These are phyloP conservation scores for Cygnus buccinator DNA, from an alignment of 2,113 vertebrate species.

Conservation along the genomic window DNA sequence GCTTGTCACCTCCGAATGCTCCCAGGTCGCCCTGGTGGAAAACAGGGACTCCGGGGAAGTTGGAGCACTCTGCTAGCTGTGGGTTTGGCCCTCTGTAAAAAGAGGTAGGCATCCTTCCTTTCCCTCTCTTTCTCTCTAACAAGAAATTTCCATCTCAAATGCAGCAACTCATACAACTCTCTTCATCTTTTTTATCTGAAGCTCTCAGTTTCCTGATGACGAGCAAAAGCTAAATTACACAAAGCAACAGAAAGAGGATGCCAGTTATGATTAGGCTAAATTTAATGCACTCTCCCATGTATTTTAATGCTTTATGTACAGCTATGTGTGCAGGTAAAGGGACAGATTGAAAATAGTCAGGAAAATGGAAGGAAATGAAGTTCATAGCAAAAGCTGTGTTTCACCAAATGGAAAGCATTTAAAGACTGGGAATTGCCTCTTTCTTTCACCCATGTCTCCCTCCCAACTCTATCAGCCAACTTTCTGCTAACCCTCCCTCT, in stretches of 20 bases:
- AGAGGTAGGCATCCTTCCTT: neutral
- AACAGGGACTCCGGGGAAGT: neutral
- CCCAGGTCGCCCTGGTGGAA: neutral
- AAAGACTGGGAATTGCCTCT: neutral
- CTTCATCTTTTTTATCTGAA: neutral
- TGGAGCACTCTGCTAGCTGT: neutral
- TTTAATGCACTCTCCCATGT: neutral
- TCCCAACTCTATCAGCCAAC: neutral
- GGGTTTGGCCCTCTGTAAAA: neutral
- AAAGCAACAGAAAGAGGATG: constrained; percentile 6
- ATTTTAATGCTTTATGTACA: constrained; percentile 14
- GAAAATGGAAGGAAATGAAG: constrained; percentile 27
- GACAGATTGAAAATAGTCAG: neutral
- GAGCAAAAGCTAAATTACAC: constrained; percentile 41
- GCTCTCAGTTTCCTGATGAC: neutral
- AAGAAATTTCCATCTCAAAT: neutral
- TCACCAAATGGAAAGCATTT: neutral
- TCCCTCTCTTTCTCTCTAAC: neutral
- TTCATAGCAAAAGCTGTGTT: neutral
- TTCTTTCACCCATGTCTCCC: constrained; percentile 29
- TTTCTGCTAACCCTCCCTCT: neutral
- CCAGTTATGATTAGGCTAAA: constrained; percentile 12
- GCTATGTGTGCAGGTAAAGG: neutral
- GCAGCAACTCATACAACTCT: neutral
- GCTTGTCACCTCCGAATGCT: neutral